Evolutionary conservation across 2,113 vertebrate species (phyloP), one percentile per base, ranked within the genome.

Genomic region (Colistium nudipinnis): DNA sequence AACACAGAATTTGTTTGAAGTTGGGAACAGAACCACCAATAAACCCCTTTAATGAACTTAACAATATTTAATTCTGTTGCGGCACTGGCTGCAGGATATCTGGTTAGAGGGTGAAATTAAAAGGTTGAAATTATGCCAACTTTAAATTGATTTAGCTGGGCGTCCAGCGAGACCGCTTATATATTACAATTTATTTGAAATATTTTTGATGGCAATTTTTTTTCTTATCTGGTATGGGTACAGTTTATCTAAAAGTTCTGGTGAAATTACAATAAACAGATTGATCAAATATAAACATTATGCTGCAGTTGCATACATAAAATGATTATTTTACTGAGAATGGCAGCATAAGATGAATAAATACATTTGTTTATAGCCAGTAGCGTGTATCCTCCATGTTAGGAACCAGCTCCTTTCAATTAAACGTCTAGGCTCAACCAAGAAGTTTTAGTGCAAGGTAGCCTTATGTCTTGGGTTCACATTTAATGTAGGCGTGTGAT

Each of bases 1-100:
- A 76, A 69, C 27, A 69, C n/a, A 56, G 67, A 84, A 90, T 87
- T 80, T 80, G 62, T 59, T 54, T 39, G 44, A 72, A 80, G 70
- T 84, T 64, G 39, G 39, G 2, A 76, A 54, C 67, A 76, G 75
- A 78, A 57, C 35, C 63, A 63, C 69, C 52, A 86, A 89, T 88
- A 89, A 87, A 86, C 70, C 48, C 55, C 4, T 14, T 79, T 88
- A 86, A 90, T 90, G 74, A 88, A 88, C 82, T 86, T 80, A 65
- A 75, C 70, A 74, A 67, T 73, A 81, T 83, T 83, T 78, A 86
- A 87, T 63, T 78, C 41, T n/a, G 62, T 64, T 80, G 67, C 63
- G 2, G 75, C 48, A 31, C 51, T 52, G 61, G 47, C 45, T 87
- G 87, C 69, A 88, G 79, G 41, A 81, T 84, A 76, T 84, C 86